Evolutionary conservation across 2,888 invertebrate genomes (phyloP), one percentile per base, ranked within the genome.

Genomic region (Cataglyphis rosenhaueri): DNA sequence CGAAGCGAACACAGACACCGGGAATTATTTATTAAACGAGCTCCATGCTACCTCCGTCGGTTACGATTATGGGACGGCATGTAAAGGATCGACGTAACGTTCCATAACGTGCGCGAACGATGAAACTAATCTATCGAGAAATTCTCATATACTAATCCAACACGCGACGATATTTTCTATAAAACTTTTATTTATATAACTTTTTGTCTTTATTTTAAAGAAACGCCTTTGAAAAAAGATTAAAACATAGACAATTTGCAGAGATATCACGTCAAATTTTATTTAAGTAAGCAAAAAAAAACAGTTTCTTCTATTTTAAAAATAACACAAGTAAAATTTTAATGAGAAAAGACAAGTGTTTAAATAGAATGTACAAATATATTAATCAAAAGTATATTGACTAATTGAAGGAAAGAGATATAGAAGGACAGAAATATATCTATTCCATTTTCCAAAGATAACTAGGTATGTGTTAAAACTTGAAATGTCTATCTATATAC

Each of bases 1-100:
- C 78, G 44, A 61, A n/a, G 48, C 3, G 76, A 65, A 38, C 44
- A 65, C 76, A 62, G 76, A 66, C 29, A 29, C 61, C 2, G 32
- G 12, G 68, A 82, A 82, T 82, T 82, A 82, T 82, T 82, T 82
- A 82, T 82, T 82, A 82, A 76, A 76, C 55, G 81, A 75, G 65
- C 44, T 57, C 52, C 41, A 41, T 35, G 32, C 59, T 70, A 21
- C 59, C 18, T 59, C 15, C 44, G 70, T 44, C 44, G 78, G 18
- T 21, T 59, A 70, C 78, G 38, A 65, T 76, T 41, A 76, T 66
- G 70, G 78, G 44, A 44, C 70, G 57, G 59, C 59, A 70, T 70
- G 78, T 70, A 70, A 70, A 59, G 59, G 59, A 70, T 48, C 70
- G 78, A 25, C 59, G 44, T 70, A 79, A 79, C 59, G 44, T 78